phyloP scores from a whole-genome alignment of 2,797 vertebrate species.

The Rhinoraja longicauda region DNA sequence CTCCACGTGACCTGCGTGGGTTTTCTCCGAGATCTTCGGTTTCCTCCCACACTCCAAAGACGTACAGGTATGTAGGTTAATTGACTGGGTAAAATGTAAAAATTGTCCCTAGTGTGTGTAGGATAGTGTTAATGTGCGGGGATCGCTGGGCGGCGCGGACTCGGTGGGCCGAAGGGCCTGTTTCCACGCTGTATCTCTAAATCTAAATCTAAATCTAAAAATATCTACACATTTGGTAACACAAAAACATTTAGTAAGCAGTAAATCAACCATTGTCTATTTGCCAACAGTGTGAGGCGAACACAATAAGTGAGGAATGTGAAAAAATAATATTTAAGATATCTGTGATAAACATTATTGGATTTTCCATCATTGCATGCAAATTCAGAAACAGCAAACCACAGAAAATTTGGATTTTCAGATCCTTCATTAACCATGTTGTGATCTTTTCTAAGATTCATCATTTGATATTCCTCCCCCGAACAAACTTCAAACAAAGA shows the following conservation, averaged over 20 bases:
- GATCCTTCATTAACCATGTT: neutral
- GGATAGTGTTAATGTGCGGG: too few species aligned
- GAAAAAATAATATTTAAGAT: neutral
- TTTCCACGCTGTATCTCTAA: too few species aligned
- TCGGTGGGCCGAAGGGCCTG: too few species aligned
- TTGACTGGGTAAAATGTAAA: too few species aligned
- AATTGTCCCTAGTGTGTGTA: too few species aligned
- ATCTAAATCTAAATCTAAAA: too few species aligned
- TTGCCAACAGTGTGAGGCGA: neutral
- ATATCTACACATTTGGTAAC: neutral
- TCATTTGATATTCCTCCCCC: neutral
- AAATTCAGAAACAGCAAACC: neutral
- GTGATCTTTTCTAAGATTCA: neutral
- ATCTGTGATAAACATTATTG: neutral
- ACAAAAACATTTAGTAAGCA: neutral
- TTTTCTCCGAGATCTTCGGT: too few species aligned
- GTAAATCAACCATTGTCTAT: neutral
- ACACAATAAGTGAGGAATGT: neutral
- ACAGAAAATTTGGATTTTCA: neutral
- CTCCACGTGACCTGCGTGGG: too few species aligned
- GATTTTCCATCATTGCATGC: neutral
- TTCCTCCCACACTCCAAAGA: too few species aligned
- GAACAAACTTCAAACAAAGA: constrained; percentile 3
- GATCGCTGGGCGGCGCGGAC: too few species aligned
- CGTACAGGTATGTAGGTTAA: too few species aligned